Evolutionary conservation across 37 sponge, comb jelly and placozoan genomes (phyloP), one percentile per base, ranked within the genome.

Genomic region (Aplysina aerophoba): DNA sequence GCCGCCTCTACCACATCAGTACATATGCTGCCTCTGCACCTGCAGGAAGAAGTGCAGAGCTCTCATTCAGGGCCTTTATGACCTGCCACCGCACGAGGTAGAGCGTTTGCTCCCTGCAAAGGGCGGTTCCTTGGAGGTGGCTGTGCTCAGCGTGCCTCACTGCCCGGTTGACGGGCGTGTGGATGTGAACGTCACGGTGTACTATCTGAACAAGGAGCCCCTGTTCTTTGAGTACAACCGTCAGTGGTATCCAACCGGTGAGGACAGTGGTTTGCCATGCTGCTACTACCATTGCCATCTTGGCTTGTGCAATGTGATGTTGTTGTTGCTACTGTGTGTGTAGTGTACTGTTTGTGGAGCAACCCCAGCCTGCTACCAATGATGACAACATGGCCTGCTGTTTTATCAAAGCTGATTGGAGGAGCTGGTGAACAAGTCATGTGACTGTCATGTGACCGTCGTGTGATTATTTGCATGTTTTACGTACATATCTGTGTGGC

Each of bases 301-400:
- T n/a, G n/a, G 50, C 50, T 44, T 44, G 50, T 8, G 8, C 50
- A 44, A 44, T 20, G 34, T 25, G 31, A 16, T 20, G 71, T n/a
- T 31, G 28, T 25, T 27, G n/a, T 25, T 62, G 63, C 4, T 27
- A 8, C 4, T 25, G 25, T 62, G 2, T 25, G n/a, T 67, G 27
- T 56, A 87, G 89, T 88, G 4, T 88, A 88, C 33, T 21, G 58
- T 2, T n/a, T 84, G 19, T 88, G 84, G 89, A 74, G 56, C 57
- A 54, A 44, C 27, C 89, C 84, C 11, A 35, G 56, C 39, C 24
- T 88, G 11, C 35, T 84, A 22, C 79, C 58, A 37, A 39, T 21
- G 15, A 55, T 85, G 22, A 59, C 80, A 39, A 85, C 85, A 35
- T 68, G 81, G 63, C 37, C 65, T 21, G 81, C 65, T 33, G 85